A percentile compares a stretch with the other conserved stretches of the same genome.
Conservation (phyloP, 2,888 invertebrate species). For the Cybosia mesomella region DNA sequence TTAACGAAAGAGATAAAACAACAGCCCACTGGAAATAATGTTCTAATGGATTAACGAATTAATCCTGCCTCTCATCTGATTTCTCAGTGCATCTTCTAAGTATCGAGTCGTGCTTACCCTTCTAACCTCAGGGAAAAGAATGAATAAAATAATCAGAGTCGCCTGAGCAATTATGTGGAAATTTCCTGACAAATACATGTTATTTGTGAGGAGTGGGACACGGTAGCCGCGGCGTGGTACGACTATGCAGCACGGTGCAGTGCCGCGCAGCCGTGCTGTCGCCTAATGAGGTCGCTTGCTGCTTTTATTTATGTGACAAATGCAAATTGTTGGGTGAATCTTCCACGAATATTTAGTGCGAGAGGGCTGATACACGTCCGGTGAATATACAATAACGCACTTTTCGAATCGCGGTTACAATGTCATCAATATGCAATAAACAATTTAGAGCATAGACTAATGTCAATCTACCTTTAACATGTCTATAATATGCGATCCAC, state of each 20-base stretch:
- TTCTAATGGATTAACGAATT: conserved; percentile 56
- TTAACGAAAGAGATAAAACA: conserved; percentile 55
- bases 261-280: conserved; percentile 56
- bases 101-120: conserved; percentile 67
- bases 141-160: conserved; percentile 68
- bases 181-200: conserved; percentile 73
- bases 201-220: conserved; percentile 66
- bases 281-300: conserved; percentile 80
- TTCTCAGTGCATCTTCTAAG: conserved; percentile 55
- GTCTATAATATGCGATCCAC: conserved; percentile 50
- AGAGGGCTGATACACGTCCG: conserved; percentile 63
- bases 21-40: conserved; percentile 52
- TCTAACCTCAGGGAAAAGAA: conserved; percentile 65
- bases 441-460: conserved; percentile 61
- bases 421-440: conserved; percentile 57
- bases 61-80: conserved; percentile 44
- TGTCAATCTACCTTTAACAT: conserved; percentile 54
- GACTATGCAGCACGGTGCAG: conserved; percentile 39
- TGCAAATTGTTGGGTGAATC: conserved; percentile 78
- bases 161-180: conserved; percentile 71
- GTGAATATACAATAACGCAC: conserved; percentile 72
- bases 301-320: conserved; percentile 84
- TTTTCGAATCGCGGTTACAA: conserved; percentile 67
- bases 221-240: conserved; percentile 55
- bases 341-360: conserved; percentile 77